Conservation (phyloP, 1,140 invertebrate genomes). For the Cotesia chilonis region DNA sequence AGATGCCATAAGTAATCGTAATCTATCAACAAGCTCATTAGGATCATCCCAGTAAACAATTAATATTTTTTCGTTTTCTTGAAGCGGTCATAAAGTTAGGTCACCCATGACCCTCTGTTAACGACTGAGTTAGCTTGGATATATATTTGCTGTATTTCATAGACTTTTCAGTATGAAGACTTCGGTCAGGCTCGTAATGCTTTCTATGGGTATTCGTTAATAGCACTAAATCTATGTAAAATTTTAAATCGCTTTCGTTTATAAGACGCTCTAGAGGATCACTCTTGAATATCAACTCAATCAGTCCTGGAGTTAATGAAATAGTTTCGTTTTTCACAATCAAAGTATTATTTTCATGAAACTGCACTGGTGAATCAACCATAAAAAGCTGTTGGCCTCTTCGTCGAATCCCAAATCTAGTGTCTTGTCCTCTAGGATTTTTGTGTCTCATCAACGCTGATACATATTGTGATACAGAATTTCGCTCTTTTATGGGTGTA, state of each 20-base stretch:
- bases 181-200: not conserved
- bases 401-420: too few species aligned
- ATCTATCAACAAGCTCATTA: constrained; percentile 16
- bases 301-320: not conserved
- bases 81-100: not conserved
- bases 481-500: too few species aligned
- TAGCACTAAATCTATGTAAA: constrained; percentile 4
- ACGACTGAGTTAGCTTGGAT: not conserved
- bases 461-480: too few species aligned
- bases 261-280: not conserved
- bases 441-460: too few species aligned
- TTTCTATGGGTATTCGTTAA: constrained; percentile 20
- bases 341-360: not conserved
- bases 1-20: constrained; percentile 11
- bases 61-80: not conserved
- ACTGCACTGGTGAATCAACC: constrained; percentile 24
- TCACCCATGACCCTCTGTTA: not conserved
- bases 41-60: constrained; percentile 24
- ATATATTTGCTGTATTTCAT: not conserved
- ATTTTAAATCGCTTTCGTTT: not conserved
- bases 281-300: constrained; percentile 22
- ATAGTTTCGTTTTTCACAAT: too few species aligned
- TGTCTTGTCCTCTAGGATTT: too few species aligned
- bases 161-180: not conserved
- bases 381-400: not conserved